These are phyloP conservation scores for Leptodactylus fuscus DNA, from an alignment of 2,113 vertebrate genomes.

Conservation along the genomic window DNA sequence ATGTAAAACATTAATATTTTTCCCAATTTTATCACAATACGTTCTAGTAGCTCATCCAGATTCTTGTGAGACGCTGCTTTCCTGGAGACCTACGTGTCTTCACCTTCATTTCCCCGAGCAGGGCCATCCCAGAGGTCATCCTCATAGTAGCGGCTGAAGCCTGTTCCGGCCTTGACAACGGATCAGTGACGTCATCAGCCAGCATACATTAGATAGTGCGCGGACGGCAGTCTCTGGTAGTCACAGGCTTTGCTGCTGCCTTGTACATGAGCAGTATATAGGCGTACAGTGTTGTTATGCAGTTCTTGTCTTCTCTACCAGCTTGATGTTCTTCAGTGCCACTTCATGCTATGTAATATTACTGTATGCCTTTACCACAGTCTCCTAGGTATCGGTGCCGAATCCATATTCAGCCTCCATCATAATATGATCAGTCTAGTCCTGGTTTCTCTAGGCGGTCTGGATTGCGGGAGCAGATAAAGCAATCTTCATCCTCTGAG, in stretches of 20 bases:
- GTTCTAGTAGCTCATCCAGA: too few relatives aligned
- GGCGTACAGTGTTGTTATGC: background rate
- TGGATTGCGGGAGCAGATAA: slow-evolving; percentile 23
- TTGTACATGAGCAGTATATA: background rate
- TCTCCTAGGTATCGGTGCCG: background rate
- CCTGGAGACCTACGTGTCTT: too few relatives aligned
- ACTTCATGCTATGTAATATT: too few relatives aligned
- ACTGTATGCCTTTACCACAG: too few relatives aligned
- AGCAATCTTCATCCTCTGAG: slow-evolving; percentile 14
- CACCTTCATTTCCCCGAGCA: too few relatives aligned
- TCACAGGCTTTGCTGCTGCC: background rate
- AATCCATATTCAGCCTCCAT: slow-evolving; percentile 17
- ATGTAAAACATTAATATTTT: too few relatives aligned
- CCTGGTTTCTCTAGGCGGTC: slow-evolving; percentile 15
- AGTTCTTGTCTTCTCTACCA: background rate
- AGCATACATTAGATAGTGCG: background rate
- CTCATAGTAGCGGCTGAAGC: background rate
- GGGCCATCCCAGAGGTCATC: background rate
- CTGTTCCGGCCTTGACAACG: background rate
- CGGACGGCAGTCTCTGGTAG: background rate
- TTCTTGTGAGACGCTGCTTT: too few relatives aligned
- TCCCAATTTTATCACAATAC: too few relatives aligned
- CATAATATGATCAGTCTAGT: background rate
- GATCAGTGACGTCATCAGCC: background rate
- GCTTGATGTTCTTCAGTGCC: too few relatives aligned